Evolutionary conservation across 2,888 invertebrate genomes (phyloP), one percentile per base, ranked within the genome.

Genomic region (Acleris emargana): DNA sequence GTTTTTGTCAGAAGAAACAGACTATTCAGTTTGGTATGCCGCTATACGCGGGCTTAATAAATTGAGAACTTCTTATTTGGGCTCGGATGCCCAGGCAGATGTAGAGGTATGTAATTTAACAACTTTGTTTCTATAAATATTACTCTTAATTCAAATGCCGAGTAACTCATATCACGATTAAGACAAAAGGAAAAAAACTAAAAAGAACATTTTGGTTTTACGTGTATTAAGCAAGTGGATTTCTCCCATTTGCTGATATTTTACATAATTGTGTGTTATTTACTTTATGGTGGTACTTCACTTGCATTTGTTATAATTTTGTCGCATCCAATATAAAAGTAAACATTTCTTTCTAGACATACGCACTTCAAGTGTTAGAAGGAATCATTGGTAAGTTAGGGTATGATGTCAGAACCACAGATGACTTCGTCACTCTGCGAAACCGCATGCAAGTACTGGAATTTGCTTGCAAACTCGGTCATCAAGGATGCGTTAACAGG

Each of bases 1-100:
- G 17, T 97, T 96, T 79, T 86, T 98, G 71, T 76, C 81, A 3
- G 86, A 93, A 1, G 96, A 96, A 83, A 89, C 83, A 0, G 94
- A 96, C 60, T 96, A 95, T 74, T 91, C 96, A 3, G 97, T 97
- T 0, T 97, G 97, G 97, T 90, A 87, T 45, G 92, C 96, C 0
- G 95, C 95, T 0, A 76, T 94, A 4, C 79, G 77, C 5, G 93
- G 93, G 13, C 81, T 95, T 28, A 89, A 74, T 22, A 94, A 87
- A 73, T 67, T 93, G 18, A 79, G 88, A 62, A 75, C 72, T n/a
- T 73, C 71, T 11, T 91, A 83, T 55, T 64, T 82, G 2, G 89
- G 87, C 1, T 79, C 83, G 16, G 81, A 85, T 16, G 76, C 74
- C 20, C 69, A 82, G 18, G 68, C 67, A 22, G 72, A 76, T 22